A percentile compares a stretch with the other conserved stretches of the same genome.
Evolutionary conservation across 1,140 invertebrate species (phyloP).

Genomic region (Musca vetustissima): DNA sequence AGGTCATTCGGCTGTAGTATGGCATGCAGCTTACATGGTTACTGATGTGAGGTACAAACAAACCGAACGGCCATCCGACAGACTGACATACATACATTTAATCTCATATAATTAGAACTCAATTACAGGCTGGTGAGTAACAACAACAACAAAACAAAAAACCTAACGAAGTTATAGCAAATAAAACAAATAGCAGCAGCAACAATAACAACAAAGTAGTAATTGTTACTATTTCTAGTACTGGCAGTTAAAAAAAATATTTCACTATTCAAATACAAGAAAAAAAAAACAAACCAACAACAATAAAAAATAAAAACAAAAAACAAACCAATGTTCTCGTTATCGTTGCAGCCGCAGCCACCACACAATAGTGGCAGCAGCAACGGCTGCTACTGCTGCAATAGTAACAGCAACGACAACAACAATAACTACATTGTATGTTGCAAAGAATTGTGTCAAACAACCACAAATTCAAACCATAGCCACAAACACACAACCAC

Average conservation of each 20-base stretch:
- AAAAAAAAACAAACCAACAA: background rate
- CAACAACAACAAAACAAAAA: no score
- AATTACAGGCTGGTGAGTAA: conserved; percentile 1
- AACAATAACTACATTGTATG: background rate
- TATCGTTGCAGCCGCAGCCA: background rate
- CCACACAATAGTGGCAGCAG: background rate
- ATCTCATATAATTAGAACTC: conserved; percentile 15
- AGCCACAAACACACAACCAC: background rate
- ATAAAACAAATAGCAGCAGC: background rate
- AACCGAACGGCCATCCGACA: no score
- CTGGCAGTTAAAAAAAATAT: background rate
- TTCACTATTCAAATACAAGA: background rate
- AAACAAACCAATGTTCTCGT: background rate
- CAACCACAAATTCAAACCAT: conserved; percentile 23
- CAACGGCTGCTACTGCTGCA: background rate
- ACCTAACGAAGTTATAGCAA: no score
- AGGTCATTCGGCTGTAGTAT: no score
- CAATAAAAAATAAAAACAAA: background rate
- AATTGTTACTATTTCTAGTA: background rate
- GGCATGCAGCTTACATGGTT: no score
- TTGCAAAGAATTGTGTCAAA: conserved; percentile 20
- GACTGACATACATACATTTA: no score
- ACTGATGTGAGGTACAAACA: no score
- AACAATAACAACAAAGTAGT: background rate
- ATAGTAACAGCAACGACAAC: no score